Evolutionary conservation across 2,888 invertebrate species (phyloP), one percentile per base, ranked within the genome.

Genomic region (Mesorhabditis sp.): DNA sequence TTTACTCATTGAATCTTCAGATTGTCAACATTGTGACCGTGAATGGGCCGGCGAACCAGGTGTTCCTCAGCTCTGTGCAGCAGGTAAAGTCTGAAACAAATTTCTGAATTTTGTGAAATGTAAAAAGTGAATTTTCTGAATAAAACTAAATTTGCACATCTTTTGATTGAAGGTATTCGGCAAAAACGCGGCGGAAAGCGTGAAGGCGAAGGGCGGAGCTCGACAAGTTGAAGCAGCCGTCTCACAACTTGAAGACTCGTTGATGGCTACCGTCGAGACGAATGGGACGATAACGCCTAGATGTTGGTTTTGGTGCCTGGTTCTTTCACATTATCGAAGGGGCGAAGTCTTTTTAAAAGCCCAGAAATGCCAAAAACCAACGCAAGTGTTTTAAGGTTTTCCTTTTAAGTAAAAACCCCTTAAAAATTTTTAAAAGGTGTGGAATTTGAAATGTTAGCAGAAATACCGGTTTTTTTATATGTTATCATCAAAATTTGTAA

Each of bases 51-150:
- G 90, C 90, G 10, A 86, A 90, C 44, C 87, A 88, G 67, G 88
- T 90, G 3, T 87, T 91, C 28, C 90, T 90, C 82, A 89, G 90
- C 83, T 87, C 89, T 50, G 86, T 91, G 45, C 89, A 90, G 78
- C 90, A 90, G 82, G 87, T 91, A 15, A 90, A n/a, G 43, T 65
- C 28, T 65, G 6, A 28, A 10, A 5, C 13, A 15, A 15, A 65
- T 68, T 42, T 45, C 44, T 13, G 28, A 42, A n/a, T 0, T 72
- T 63, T 58, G 45, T 15, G 4, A 45, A 44, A 43, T 42, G 15
- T 66, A 43, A 42, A 42, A 68, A 70, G 58, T 13, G 45, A 13
- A 65, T 69, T 68, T 42, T 45, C 44, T 13, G 28, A 42, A n/a
- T 0, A 65, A 6, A 45, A 5, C 50, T 10, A 43, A 10, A 42